Conservation (phyloP, 2,888 invertebrate species). For the Thereva unica region DNA sequence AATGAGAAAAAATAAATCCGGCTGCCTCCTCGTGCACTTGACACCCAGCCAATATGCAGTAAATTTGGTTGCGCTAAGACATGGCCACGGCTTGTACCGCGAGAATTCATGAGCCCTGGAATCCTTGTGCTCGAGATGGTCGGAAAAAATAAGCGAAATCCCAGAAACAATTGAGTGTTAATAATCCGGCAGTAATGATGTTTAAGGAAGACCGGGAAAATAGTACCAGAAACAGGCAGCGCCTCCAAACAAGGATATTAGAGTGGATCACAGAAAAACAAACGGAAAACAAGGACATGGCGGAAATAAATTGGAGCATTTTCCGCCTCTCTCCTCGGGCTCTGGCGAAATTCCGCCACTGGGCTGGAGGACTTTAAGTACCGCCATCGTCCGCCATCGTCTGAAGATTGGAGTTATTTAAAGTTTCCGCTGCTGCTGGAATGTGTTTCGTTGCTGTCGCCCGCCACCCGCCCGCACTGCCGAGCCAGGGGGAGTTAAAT, state of each 20-base stretch:
- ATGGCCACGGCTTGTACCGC: slow-evolving; percentile 1
- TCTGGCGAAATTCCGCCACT: too few species aligned
- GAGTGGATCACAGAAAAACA: slow-evolving; percentile 22
- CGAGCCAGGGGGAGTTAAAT: slow-evolving; percentile 1
- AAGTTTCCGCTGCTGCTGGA: slow-evolving; percentile 17
- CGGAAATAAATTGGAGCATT: slow-evolving; percentile 35
- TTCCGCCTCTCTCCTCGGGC: background rate
- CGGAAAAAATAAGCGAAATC: slow-evolving; percentile 26
- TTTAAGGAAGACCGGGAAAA: slow-evolving; percentile 21
- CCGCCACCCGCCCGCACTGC: too few species aligned
- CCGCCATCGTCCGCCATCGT: slow-evolving; percentile 12
- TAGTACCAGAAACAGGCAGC: background rate
- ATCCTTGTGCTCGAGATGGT: slow-evolving; percentile 7
- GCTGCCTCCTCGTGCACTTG: slow-evolving; percentile 50
- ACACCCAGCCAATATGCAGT: slow-evolving; percentile 58
- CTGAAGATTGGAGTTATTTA: slow-evolving; percentile 34
- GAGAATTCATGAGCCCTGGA: background rate
- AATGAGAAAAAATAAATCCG: slow-evolving; percentile 34
- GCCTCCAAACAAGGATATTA: slow-evolving; percentile 15
- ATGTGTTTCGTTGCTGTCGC: background rate
- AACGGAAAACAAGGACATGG: slow-evolving; percentile 31
- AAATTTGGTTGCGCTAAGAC: slow-evolving; percentile 48
- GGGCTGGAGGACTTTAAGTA: slow-evolving; percentile 1
- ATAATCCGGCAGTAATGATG: slow-evolving; percentile 42
- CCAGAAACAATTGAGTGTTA: slow-evolving; percentile 42